phyloP scores from a whole-genome alignment of 2,888 invertebrate genomes.

The Drosophila conformis region DNA sequence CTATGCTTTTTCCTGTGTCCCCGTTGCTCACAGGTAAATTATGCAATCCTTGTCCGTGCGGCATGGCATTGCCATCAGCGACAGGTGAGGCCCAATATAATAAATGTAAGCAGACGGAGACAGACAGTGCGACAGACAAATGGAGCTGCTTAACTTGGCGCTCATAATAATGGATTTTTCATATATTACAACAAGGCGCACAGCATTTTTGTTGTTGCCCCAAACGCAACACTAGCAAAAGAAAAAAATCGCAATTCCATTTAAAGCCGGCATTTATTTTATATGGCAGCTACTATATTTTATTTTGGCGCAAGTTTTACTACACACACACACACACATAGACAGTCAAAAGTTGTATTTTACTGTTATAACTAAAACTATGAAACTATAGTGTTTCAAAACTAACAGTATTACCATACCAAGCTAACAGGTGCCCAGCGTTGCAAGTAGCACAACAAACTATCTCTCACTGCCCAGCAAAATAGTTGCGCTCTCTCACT shows the following conservation, averaged over 20 bases:
- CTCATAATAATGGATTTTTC: constrained; percentile 80
- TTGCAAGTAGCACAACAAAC: constrained; percentile 55
- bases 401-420: constrained; percentile 84
- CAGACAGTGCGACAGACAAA: constrained; percentile 3
- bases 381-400: constrained; percentile 82
- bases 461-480: constrained; percentile 61
- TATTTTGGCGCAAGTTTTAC: constrained; percentile 42
- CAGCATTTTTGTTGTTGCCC: constrained; percentile 63
- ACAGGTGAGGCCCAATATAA: constrained; percentile 52
- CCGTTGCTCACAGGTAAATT: constrained; percentile 84
- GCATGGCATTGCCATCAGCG: constrained; percentile 64
- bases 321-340: neutral
- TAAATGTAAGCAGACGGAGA: constrained; percentile 2
- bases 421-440: constrained; percentile 79
- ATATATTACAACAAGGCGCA: constrained; percentile 78
- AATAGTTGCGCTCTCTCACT: constrained; percentile 61
- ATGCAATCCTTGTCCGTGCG: constrained; percentile 83
- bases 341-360: constrained; percentile 15
- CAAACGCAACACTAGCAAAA: neutral
- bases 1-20: constrained; percentile 74
- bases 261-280: neutral
- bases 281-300: constrained; percentile 35
- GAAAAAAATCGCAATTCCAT: neutral
- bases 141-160: constrained; percentile 69
- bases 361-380: constrained; percentile 79